Evolutionary conservation across 2,888 invertebrate species (phyloP).

Genomic region (Noctua pronuba): DNA sequence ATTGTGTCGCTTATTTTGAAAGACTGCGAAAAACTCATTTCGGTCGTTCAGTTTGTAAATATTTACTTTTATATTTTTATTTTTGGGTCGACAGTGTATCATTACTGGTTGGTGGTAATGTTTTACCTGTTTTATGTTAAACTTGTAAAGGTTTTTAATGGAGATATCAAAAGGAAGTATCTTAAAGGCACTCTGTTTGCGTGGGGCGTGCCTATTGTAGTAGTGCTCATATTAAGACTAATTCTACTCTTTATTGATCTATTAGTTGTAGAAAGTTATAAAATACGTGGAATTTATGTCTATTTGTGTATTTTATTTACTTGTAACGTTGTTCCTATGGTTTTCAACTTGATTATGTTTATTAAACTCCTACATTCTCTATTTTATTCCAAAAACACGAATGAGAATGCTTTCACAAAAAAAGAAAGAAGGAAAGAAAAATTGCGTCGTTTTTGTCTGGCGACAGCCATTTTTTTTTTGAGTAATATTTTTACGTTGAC

Average conservation of each 20-base stretch:
- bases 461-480: slow-evolving; percentile 27
- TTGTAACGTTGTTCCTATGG: neutral
- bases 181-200: slow-evolving; percentile 36
- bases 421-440: slow-evolving; percentile 15
- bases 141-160: slow-evolving; percentile 31
- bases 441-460: slow-evolving; percentile 18
- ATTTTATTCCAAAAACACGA: neutral
- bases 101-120: slow-evolving; percentile 35
- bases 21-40: neutral
- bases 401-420: neutral
- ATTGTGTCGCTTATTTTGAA: neutral
- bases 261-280: neutral
- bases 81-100: slow-evolving; percentile 17
- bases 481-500: slow-evolving; percentile 16
- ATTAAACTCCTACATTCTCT: slow-evolving; percentile 24
- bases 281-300: neutral
- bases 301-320: neutral
- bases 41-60: slow-evolving; percentile 3
- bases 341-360: slow-evolving; percentile 25
- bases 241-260: slow-evolving; percentile 6
- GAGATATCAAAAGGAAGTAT: slow-evolving; percentile 29
- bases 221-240: neutral
- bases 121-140: slow-evolving; percentile 35
- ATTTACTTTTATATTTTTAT: slow-evolving; percentile 21
- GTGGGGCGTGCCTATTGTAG: slow-evolving; percentile 17